Conservation (phyloP, 2,888 invertebrate species). For the Brachycybe producta region DNA sequence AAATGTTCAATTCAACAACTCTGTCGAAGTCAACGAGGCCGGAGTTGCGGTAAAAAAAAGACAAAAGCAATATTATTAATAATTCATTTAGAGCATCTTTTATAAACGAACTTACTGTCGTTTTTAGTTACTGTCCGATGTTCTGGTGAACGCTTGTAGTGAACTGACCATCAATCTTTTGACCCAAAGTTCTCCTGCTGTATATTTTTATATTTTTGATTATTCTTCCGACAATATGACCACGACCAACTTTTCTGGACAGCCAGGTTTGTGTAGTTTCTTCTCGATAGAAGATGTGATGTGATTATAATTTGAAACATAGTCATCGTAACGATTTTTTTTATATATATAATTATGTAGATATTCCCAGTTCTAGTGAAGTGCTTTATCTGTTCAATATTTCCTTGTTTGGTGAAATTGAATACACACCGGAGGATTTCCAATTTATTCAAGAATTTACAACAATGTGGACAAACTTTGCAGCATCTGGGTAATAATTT, state of each 20-base stretch:
- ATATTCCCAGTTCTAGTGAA: background rate
- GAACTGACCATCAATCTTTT: background rate
- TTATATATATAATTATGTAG: too few species aligned
- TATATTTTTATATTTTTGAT: background rate
- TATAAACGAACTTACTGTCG: background rate
- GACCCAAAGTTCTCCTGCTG: background rate
- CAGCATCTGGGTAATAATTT: background rate
- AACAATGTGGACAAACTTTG: conserved; percentile 5
- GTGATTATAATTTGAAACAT: background rate
- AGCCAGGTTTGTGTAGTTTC: conserved; percentile 1
- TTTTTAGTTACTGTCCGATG: background rate
- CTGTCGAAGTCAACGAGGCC: background rate
- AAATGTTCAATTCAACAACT: background rate
- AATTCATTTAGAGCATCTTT: too few species aligned
- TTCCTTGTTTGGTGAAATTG: too few species aligned
- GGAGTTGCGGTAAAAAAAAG: background rate
- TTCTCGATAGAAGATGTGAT: background rate
- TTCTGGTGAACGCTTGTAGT: background rate
- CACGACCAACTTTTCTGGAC: background rate
- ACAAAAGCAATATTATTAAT: too few species aligned
- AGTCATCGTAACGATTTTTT: too few species aligned
- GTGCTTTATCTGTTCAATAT: background rate
- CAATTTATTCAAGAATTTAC: background rate
- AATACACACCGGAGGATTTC: background rate
- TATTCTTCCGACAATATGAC: background rate